Base-by-base conservation (phyloP, 2,888 invertebrate species). In the Tenthredo notha region DNA sequence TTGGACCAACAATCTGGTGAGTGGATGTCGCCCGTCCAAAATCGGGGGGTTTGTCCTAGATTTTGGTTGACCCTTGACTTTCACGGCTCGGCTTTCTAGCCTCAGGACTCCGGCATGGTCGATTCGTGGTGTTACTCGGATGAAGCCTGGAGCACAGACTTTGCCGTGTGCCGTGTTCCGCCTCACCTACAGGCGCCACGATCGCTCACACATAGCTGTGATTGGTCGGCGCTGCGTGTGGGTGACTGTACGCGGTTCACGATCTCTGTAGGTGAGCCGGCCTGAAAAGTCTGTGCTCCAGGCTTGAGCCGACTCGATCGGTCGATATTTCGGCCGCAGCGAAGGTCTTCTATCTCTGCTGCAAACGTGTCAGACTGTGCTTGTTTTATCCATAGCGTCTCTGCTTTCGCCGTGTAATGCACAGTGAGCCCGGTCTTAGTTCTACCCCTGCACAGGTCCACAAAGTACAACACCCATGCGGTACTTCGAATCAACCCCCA, bases 1-100 rank as follows among this genome's bases (percentile, higher is more conserved):
- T 7, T 67, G 33, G 1, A 87, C 61, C 15, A 86, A n/a, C n/a
- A 87, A 50, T 40, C 78, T 40, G 3, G 84, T 75, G 12, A 47
- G 18, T 5, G 58, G 84, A n/a, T 85, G 86, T 77, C 77, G 54
- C 33, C 86, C 85, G 43, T 86, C 84, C 37, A 87, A 18, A 70
- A 87, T 88, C 9, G 86, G 70, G 0, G 86, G 86, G 5, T 65
- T 43, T 78, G 84, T 58, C 84, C 70, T 84, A 7, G 10, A 40
- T 10, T 43, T 25, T 2, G 43, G 3, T 3, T 54, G 37, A 0
- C 40, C 75, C 21, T 18, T 9, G 2, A 75, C 37, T 2, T 21
- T 25, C 9, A 43, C 40, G 0, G 84, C 65, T 0, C 86, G 83
- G 0, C 87, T 85, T 9, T 74, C 25, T n/a, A 58, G 65, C 3